Base-by-base conservation (phyloP, 2,113 vertebrate genomes). In the Neomonachus schauinslandi region DNA sequence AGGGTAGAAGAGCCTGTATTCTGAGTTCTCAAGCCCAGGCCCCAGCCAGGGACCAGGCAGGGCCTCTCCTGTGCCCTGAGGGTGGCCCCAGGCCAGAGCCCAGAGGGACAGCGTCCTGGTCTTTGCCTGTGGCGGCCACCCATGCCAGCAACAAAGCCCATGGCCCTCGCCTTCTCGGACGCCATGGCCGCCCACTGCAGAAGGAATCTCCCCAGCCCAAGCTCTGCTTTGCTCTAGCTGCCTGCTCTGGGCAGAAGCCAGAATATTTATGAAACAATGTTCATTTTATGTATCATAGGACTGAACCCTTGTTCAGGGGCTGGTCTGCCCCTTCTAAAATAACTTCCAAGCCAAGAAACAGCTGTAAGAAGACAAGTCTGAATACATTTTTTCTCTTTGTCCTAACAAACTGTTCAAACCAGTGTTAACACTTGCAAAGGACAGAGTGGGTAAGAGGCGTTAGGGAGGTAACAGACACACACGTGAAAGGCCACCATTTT, bases 331-430 rank as follows among this genome's bases (percentile, higher is more conserved):
- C 10, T 33, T 65, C 61, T 57, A 71, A 87, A 97, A 67, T 51
- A 90, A 96, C n/a, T 79, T 28, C 28, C 80, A 79, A 57, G 59
- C 81, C 72, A 94, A 95, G 80, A 93, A 97, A 71, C 12, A 85
- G 86, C n/a, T 31, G 10, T 42, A 76, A 24, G 14, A 85, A 95
- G 84, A 92, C 69, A 94, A 95, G 91, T 92, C 83, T 36, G 79
- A 82, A 67, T n/a, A 59, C 24, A n/a, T 10, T 33, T 94, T 77
- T 92, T 61, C 57, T 80, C 81, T 87, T 83, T 90, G 49, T 76
- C 76, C 49, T 71, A 90, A 95, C 36, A 82, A 88, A 86, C 26
- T 46, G 85, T 86, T 94, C 67, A 86, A 93, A 82, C 26, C 12
- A 79, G 28, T 71, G 80, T 80, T 69, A 72, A 83, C 46, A 46